These are phyloP conservation scores for Coptotermes formosanus DNA, from an alignment of 1,140 invertebrate species.

Conservation along the genomic window DNA sequence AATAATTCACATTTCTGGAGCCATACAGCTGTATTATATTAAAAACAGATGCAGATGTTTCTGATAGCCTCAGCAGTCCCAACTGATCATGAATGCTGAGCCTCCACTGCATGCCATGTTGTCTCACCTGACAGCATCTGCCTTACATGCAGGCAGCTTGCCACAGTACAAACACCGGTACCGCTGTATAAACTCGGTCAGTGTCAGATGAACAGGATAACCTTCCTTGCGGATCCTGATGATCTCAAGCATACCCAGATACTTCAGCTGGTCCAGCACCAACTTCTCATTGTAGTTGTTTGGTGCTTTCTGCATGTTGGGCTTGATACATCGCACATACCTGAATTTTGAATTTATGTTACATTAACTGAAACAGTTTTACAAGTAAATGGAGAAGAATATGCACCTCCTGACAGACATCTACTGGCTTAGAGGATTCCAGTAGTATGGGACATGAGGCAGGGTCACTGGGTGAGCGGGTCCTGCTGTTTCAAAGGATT, in stretches of 20 bases:
- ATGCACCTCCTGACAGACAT: too few species aligned
- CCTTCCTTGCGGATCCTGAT: conserved; percentile 91
- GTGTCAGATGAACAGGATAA: conserved; percentile 83
- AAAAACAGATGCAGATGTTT: too few species aligned
- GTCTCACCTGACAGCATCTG: conserved; percentile 53
- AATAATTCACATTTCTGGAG: too few species aligned
- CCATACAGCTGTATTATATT: too few species aligned
- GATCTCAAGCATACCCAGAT: conserved; percentile 95
- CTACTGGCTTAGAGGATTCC: too few species aligned
- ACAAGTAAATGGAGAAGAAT: too few species aligned
- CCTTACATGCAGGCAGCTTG: conserved; percentile 45
- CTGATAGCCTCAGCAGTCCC: too few species aligned
- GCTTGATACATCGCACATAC: conserved; percentile 95
- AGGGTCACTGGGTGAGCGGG: too few species aligned
- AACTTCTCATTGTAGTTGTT: conserved; percentile 80
- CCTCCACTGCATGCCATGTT: background rate
- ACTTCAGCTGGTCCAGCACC: conserved; percentile 86
- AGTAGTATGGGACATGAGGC: too few species aligned
- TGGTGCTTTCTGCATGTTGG: conserved; percentile 84
- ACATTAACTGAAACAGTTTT: background rate
- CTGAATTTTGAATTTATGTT: conserved; percentile 52
- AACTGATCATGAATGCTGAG: too few species aligned
- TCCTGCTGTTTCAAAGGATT: too few species aligned
- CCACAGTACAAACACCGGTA: conserved; percentile 69
- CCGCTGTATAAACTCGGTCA: conserved; percentile 73